Evolutionary conservation across 1,140 invertebrate genomes (phyloP).

Genomic region (Saccostrea glomerata): DNA sequence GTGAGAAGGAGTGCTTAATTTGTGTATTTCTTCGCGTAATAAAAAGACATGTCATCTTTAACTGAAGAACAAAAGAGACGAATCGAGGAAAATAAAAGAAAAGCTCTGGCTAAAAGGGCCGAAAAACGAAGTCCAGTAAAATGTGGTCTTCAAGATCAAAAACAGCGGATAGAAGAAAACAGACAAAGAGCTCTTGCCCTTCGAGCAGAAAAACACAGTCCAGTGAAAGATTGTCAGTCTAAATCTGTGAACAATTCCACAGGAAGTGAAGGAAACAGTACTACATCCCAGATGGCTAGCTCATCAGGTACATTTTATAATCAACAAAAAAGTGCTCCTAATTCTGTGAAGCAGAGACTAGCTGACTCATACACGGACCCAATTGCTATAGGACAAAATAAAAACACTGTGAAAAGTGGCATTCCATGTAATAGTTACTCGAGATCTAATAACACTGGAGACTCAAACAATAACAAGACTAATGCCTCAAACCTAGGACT

Average conservation of each 20-base stretch:
- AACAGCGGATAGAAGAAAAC: slow-evolving; percentile 80
- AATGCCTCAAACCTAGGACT: neutral
- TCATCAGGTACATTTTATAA: neutral
- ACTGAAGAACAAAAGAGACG: slow-evolving; percentile 78
- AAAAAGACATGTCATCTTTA: slow-evolving; percentile 57
- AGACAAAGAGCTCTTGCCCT: slow-evolving; percentile 77
- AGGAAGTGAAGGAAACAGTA: neutral
- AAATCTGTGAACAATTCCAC: neutral
- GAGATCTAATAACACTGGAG: neutral
- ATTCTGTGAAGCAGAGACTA: neutral
- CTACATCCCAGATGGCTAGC: neutral
- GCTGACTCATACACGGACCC: neutral
- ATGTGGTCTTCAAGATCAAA: slow-evolving; percentile 73
- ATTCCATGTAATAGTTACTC: neutral
- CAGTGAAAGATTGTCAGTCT: slow-evolving; percentile 17
- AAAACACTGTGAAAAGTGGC: neutral
- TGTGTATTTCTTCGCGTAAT: neutral
- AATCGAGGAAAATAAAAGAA: slow-evolving; percentile 80
- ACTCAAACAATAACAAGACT: neutral
- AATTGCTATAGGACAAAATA: neutral
- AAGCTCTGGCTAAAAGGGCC: slow-evolving; percentile 77
- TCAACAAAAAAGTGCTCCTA: neutral
- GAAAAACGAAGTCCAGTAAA: slow-evolving; percentile 25
- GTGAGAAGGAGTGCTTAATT: neutral
- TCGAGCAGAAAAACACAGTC: slow-evolving; percentile 67